Evolutionary conservation across 2,888 invertebrate genomes (phyloP), one percentile per base, ranked within the genome.

Genomic region (Drosophila cyrtoloma): DNA sequence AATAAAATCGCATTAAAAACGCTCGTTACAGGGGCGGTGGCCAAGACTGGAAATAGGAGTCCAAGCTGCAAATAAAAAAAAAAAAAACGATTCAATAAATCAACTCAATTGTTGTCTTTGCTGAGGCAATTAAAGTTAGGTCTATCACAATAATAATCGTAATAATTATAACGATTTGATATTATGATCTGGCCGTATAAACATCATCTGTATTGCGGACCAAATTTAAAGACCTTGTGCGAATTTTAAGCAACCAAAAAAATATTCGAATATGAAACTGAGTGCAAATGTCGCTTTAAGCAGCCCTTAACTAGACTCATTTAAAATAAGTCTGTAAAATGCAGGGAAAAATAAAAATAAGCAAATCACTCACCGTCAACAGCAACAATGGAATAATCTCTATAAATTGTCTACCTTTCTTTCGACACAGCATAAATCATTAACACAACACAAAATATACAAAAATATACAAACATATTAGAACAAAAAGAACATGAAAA

Each of bases 1-100:
- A 84, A 84, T 75, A 82, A 87, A 80, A 85, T 76, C 80, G 71
- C 72, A 80, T 84, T 83, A 83, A 81, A 75, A 56, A 60, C 51
- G 76, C 73, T 77, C 52, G 77, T 82, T 79, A 77, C 77, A 51
- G 63, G 44, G 60, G 56, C 53, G 65, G 42, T 56, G 68, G 55
- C 47, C 52, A 37, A 58, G 39, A 63, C 56, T 28, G 28, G 37
- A 37, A 37, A 56, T n/a, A 0, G n/a, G 28, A 28, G 35, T 26
- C 10, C 9, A 51, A 52, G 65, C 59, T 35, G 14, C 14, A 35
- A 35, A 35, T 39, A 33, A 16, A 59, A 59, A 32, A 55, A 44
- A 35, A 51, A 50, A 57, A 71, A 67, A 47, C 1, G 1, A 56
- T 80, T 63, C 69, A 75, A 76, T 76, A 66, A 68, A 68, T 79